A percentile compares a stretch with the other conserved stretches of the same genome.
phyloP scores from a whole-genome alignment of 2,797 vertebrate genomes.

The Peromyscus nudipes region DNA sequence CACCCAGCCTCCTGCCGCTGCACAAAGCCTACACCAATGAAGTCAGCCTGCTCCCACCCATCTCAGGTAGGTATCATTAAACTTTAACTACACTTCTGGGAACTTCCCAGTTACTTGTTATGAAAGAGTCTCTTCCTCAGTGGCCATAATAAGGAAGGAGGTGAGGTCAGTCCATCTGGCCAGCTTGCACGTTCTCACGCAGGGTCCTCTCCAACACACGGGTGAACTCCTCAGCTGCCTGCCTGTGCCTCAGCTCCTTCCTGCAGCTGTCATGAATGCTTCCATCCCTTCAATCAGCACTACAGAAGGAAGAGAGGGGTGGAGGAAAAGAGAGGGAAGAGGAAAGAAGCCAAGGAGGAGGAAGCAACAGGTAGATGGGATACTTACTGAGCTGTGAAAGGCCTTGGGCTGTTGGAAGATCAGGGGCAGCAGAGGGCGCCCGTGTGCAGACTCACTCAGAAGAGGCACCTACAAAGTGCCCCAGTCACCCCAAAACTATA shows the following conservation, averaged over 20 bases:
- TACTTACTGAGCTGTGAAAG: not conserved
- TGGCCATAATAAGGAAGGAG: conserved; percentile 75
- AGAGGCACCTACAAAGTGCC: not conserved
- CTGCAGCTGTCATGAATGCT: not conserved
- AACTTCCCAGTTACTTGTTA: conserved; percentile 55
- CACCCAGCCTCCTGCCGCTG: not conserved
- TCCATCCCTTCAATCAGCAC: not conserved
- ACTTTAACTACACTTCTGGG: conserved; percentile 77
- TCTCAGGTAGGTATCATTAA: conserved; percentile 49
- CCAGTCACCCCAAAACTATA: not conserved
- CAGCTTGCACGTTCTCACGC: not conserved
- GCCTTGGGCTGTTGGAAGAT: not conserved
- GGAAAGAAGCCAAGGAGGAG: not conserved
- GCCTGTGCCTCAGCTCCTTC: not conserved
- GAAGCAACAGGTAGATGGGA: not conserved
- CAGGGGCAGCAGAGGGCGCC: conserved; percentile 85
- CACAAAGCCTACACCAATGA: not conserved
- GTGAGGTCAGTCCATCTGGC: not conserved
- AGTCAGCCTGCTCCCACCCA: conserved; percentile 32
- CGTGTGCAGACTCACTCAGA: not conserved
- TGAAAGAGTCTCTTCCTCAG: not conserved
- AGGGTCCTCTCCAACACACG: not conserved
- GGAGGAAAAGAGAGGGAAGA: no score
- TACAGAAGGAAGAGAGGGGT: not conserved
- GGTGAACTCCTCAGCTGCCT: not conserved